Conservation (phyloP, 2,797 vertebrate species). For the Melanotaenia boesemani region DNA sequence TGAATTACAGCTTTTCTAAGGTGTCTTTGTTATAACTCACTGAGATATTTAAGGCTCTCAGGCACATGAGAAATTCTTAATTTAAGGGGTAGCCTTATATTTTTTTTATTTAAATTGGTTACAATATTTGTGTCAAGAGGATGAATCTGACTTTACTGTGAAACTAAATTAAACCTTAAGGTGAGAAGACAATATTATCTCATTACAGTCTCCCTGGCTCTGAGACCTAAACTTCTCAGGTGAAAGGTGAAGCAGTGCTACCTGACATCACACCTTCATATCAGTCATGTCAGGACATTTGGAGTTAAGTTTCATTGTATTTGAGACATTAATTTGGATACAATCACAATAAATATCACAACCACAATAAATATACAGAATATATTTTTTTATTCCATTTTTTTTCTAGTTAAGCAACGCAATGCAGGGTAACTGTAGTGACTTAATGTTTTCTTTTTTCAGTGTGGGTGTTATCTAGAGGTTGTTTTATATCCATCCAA, state of each 20-base stretch:
- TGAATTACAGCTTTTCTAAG: background rate
- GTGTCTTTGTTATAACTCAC: background rate
- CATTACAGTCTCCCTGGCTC: background rate
- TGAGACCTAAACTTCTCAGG: background rate
- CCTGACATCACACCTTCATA: too few relatives aligned
- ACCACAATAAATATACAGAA: background rate
- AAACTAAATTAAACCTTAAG: background rate
- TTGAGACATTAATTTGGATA: background rate
- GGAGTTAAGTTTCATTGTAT: too few relatives aligned
- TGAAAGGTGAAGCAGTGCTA: too few relatives aligned
- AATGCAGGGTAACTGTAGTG: too few relatives aligned
- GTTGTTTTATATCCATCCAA: slow-evolving; percentile 39
- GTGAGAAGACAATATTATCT: background rate
- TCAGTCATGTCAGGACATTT: too few relatives aligned
- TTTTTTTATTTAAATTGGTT: background rate
- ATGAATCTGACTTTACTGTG: too few relatives aligned
- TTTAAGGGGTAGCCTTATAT: too few relatives aligned
- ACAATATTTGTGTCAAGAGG: background rate
- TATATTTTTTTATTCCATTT: background rate
- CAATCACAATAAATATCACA: background rate
- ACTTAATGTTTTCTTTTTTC: background rate
- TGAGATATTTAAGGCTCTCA: too few relatives aligned
- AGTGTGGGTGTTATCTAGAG: background rate
- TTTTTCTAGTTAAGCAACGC: background rate
- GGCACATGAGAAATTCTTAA: too few relatives aligned